Evolutionary conservation across 2,797 vertebrate genomes (phyloP).

Genomic region (Tinamus major): DNA sequence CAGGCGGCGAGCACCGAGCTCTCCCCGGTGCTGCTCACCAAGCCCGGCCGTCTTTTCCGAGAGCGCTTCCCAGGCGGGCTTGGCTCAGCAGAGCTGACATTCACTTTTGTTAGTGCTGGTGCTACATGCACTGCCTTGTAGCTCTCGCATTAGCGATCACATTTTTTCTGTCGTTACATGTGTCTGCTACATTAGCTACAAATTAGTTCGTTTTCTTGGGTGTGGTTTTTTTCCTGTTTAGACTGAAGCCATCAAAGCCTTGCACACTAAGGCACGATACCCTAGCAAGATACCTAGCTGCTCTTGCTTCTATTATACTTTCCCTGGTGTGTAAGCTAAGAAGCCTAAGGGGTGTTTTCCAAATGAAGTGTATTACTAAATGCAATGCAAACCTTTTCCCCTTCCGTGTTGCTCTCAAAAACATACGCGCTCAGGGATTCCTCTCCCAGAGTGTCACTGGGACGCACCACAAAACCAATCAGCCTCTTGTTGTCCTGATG

Average conservation of each 20-base stretch:
- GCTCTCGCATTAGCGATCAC: not conserved
- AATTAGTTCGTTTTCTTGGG: not conserved
- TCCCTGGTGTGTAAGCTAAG: not conserved
- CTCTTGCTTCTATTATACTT: not conserved
- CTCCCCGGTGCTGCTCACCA: too few species aligned
- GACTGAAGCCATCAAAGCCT: not conserved
- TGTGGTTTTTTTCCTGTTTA: not conserved
- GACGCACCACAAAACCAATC: conserved; percentile 91
- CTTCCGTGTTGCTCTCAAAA: conserved; percentile 98
- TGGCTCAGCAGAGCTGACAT: fast-evolving
- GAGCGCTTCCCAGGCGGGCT: fast-evolving
- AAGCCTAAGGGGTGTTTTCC: not conserved
- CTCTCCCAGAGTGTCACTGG: conserved; percentile 81
- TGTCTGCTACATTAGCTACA: not conserved
- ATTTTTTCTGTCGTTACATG: fast-evolving
- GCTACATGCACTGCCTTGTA: not conserved
- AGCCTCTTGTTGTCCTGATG: conserved; percentile 95
- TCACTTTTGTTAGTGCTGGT: not conserved
- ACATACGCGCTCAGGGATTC: conserved; percentile 89
- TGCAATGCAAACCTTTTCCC: conserved; percentile 89
- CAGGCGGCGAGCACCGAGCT: not conserved
- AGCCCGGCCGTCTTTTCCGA: fast-evolving
- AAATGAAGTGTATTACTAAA: not conserved
- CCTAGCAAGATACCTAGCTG: not conserved
- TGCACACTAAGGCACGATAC: not conserved